Evolutionary conservation across 2,888 invertebrate species (phyloP).

Genomic region (Scaptomyza parva): DNA sequence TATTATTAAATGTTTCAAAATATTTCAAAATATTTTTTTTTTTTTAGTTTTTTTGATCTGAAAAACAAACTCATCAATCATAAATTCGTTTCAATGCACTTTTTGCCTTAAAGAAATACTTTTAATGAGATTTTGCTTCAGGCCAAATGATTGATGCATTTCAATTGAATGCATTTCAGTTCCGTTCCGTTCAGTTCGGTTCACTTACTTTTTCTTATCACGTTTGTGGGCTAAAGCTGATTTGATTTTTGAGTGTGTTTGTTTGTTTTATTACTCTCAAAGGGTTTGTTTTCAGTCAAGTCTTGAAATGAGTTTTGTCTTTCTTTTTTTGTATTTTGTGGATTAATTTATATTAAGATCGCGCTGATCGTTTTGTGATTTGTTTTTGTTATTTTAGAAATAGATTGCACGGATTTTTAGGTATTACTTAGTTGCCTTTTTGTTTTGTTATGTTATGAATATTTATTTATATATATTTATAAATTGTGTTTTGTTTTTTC

Average conservation of each 20-base stretch:
- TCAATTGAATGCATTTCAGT: constrained; percentile 39
- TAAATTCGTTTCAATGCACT: constrained; percentile 55
- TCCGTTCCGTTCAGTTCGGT: too few relatives aligned
- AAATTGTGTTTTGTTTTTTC: constrained; percentile 38
- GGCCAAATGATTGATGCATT: constrained; percentile 65
- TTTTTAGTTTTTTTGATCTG: neutral
- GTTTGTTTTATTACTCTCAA: neutral
- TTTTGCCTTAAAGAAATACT: constrained; percentile 14
- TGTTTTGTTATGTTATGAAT: constrained; percentile 25
- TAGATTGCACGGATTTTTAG: constrained; percentile 79
- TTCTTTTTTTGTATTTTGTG: constrained; percentile 17
- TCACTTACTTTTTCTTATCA: constrained; percentile 68
- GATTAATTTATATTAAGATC: constrained; percentile 44
- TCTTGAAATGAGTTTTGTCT: constrained; percentile 19
- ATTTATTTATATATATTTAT: constrained; percentile 63
- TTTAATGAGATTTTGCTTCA: constrained; percentile 30
- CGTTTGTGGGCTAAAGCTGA: constrained; percentile 49
- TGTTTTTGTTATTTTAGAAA: constrained; percentile 72
- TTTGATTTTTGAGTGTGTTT: neutral
- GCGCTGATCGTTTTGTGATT: constrained; percentile 38
- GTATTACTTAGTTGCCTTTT: constrained; percentile 63
- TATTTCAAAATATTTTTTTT: neutral
- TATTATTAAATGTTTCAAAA: neutral
- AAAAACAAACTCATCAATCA: constrained; percentile 61
- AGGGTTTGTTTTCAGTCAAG: constrained; percentile 41